Base-by-base conservation (phyloP, 2,113 vertebrate species). In the Sylvilagus bachmani region DNA sequence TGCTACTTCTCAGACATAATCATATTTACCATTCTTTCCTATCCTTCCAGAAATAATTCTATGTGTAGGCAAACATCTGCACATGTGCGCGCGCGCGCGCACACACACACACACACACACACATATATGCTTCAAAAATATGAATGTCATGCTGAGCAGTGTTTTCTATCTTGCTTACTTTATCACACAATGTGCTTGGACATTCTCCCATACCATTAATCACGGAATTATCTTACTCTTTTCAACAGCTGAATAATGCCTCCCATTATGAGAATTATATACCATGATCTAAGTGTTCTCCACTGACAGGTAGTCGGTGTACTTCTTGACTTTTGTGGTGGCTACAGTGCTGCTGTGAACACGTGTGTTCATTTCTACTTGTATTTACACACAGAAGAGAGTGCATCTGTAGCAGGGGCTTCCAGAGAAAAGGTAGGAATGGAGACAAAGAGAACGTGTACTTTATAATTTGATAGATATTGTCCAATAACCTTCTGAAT, bases 381-480 rank as follows among this genome's bases (percentile, higher is more conserved):
- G 7, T 82, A 53, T 74, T 89, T 82, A 44, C n/a, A 67, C 11
- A 67, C 11, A 1, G 62, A 29, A 31, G n/a, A 38, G 61, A 49
- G 9, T 11, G 10, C 49, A 29, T 13, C 61, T 83, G 22, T 67
- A 83, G 29, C 27, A n/a, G 58, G 58, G 74, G 49, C 51, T 77
- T 36, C 29, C 77, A 77, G 61, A 44, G 44, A 44, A 77, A 83
- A 83, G 58, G 21, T 8, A 33, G 61, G 33, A 49, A 89, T 17
- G 11, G 49, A 44, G 29, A 58, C 49, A 75, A 80, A 25, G 61
- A 12, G 0, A 33, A 44, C 25, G 22, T 38, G 4, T 13, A 55
- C 71, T 93, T 93, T 66, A 66, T n/a, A 89, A 58, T 89, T 49
- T 69, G 58, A 83, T 44, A 89, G 22, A 67, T 70, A 5, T 67